These are phyloP conservation scores for Helicorthomorpha holstii DNA, from an alignment of 1,140 invertebrate species.

Conservation along the genomic window DNA sequence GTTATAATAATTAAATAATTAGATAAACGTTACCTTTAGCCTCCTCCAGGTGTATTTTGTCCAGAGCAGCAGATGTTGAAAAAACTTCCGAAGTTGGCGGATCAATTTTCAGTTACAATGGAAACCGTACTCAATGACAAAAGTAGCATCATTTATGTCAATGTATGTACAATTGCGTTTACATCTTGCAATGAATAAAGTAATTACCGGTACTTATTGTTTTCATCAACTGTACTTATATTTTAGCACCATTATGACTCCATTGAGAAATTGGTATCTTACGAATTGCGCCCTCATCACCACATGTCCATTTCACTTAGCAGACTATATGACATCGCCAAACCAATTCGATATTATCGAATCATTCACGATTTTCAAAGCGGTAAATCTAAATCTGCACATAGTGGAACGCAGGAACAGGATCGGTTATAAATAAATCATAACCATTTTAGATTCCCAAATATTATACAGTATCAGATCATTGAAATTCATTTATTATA, in stretches of 20 bases:
- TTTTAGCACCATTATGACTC: constrained; percentile 15
- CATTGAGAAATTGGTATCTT: constrained; percentile 15
- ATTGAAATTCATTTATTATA: constrained; percentile 1
- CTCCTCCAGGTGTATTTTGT: background rate
- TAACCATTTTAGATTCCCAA: background rate
- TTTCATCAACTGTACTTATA: background rate
- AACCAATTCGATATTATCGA: constrained; percentile 10
- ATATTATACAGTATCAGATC: background rate
- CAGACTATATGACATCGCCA: background rate
- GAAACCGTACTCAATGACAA: background rate
- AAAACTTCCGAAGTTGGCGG: background rate
- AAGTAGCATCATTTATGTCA: background rate
- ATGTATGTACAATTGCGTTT: background rate
- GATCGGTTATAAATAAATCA: too few relatives aligned
- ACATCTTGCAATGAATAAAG: background rate
- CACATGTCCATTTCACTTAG: constrained; percentile 7
- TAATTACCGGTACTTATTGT: background rate
- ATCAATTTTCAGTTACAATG: background rate
- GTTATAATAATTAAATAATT: background rate
- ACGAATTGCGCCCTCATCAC: constrained; percentile 12
- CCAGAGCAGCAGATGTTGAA: background rate
- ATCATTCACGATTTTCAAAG: constrained; percentile 18
- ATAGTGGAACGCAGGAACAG: too few relatives aligned
- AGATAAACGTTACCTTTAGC: background rate
- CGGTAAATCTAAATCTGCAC: constrained; percentile 12